Evolutionary conservation across 2,113 vertebrate genomes (phyloP), one percentile per base, ranked within the genome.

Genomic region (Embiotoca jacksoni): DNA sequence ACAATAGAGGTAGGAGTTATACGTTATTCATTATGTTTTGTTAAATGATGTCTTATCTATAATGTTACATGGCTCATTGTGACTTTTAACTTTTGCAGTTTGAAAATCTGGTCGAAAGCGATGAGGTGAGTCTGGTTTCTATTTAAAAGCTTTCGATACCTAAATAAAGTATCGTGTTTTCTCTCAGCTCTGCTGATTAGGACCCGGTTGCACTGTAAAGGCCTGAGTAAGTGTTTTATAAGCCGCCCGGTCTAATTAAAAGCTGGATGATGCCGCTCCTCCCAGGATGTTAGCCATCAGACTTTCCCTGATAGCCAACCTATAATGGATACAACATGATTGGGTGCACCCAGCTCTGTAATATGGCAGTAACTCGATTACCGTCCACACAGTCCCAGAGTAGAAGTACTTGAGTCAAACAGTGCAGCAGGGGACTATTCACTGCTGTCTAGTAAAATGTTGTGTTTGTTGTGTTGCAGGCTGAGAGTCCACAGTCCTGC

Each of bases 51-150:
- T 7, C 1, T 32, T 0, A 13, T 66, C 5, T 11, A 3, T 57
- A 7, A 44, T 49, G 7, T 32, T 9, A 4, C 4, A 36, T 7
- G 3, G 72, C 47, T 82, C n/a, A 84, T 32, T 81, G 30, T 81
- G 33, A 2, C 3, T 70, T 58, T 72, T 75, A 63, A 65, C 72
- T 72, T 70, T 90, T 92, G 23, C 91, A 95, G 95, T 95, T 95
- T 93, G 95, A 95, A 83, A 95, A 95, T 63, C 89, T 95, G 70
- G 95, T 95, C 6, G 94, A 95, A 73, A 95, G 95, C 1, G 95
- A 95, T 78, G 95, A 95, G 93, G 95, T 95, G 61, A 92, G 93
- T 74, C 32, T 76, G 30, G 50, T 72, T 70, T 49, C 31, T 69
- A 10, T 47, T 36, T 23, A 23, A 23, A 23, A 23, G 23, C 23